A percentile compares a stretch with the other conserved stretches of the same genome.
phyloP scores from a whole-genome alignment of 2,113 vertebrate species.

The Laticauda laticaudata region DNA sequence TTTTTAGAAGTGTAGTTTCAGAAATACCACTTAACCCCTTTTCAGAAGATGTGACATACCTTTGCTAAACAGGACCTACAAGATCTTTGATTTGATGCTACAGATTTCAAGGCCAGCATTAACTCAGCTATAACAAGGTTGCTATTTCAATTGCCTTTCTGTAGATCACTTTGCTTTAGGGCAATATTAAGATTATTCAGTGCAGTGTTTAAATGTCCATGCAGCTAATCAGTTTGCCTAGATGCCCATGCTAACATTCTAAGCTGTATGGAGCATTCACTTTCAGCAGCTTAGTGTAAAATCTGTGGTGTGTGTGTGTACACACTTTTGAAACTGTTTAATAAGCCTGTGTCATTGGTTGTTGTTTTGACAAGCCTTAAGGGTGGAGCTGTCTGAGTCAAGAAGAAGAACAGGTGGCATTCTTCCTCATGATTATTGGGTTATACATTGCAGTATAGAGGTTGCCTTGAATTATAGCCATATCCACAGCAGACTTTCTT shows the following conservation, averaged over 20 bases:
- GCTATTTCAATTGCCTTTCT: background rate
- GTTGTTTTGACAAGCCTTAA: constrained; percentile 12
- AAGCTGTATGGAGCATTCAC: background rate
- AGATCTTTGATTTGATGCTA: background rate
- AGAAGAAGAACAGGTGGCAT: background rate
- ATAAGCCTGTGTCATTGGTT: background rate
- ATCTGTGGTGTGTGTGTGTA: background rate
- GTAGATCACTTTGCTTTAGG: background rate
- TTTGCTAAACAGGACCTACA: background rate
- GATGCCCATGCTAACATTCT: background rate
- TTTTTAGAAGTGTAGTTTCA: background rate
- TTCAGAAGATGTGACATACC: background rate
- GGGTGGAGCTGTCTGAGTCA: background rate
- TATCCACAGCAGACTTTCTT: background rate
- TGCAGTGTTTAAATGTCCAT: background rate
- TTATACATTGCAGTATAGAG: background rate
- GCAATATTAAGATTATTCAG: background rate
- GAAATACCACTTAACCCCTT: background rate
- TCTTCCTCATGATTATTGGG: no score
- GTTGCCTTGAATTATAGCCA: background rate
- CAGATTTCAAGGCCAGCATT: background rate
- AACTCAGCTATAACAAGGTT: background rate
- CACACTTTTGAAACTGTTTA: background rate
- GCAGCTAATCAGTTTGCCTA: background rate
- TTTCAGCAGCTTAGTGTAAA: background rate